Evolutionary conservation across 2,888 invertebrate genomes (phyloP).

Genomic region (Hypercompe scribonia): DNA sequence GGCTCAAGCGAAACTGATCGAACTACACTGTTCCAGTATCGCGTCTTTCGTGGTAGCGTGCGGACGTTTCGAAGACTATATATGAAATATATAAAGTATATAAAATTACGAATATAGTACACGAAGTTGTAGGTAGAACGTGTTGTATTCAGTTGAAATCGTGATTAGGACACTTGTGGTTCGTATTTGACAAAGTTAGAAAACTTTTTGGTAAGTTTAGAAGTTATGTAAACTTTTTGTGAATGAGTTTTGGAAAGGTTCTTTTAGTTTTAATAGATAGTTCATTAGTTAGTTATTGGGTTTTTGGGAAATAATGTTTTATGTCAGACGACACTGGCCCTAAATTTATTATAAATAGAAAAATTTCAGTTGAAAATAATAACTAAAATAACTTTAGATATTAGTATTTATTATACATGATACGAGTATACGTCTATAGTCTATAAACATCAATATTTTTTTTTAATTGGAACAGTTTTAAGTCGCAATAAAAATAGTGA

Average conservation of each 20-base stretch:
- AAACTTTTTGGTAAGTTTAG: slow-evolving; percentile 48
- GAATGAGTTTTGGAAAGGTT: background rate
- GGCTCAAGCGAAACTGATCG: slow-evolving; percentile 35
- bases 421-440: background rate
- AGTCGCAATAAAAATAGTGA: background rate
- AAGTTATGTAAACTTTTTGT: slow-evolving; percentile 45
- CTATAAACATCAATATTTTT: background rate
- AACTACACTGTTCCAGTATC: slow-evolving; percentile 34
- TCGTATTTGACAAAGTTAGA: slow-evolving; percentile 38
- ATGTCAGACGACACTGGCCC: background rate
- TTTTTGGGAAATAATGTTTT: background rate
- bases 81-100: slow-evolving; percentile 17
- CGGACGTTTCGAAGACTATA: slow-evolving; percentile 37
- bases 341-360: background rate
- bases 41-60: slow-evolving; percentile 34
- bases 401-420: background rate
- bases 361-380: background rate
- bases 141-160: slow-evolving; percentile 17
- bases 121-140: slow-evolving; percentile 21
- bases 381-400: background rate
- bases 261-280: background rate
- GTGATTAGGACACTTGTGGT: slow-evolving; percentile 30
- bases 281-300: background rate
- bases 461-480: background rate
- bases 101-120: slow-evolving; percentile 28